phyloP scores from a whole-genome alignment of 2,888 invertebrate species.

The Harpalus rufipes region DNA sequence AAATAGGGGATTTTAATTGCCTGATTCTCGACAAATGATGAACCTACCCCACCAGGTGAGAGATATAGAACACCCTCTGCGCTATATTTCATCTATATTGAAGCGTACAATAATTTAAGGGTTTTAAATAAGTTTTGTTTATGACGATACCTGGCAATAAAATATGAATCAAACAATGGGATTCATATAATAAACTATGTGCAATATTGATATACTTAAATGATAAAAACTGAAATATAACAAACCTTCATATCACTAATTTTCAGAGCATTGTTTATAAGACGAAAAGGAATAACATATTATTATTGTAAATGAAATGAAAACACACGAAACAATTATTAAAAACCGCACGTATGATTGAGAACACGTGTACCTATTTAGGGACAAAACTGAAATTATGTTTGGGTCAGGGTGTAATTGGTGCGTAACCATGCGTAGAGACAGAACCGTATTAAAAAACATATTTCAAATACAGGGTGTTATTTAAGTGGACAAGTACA shows the following conservation, averaged over 20 bases:
- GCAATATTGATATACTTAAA: background rate
- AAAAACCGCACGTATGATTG: slow-evolving; percentile 1
- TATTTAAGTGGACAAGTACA: too few relatives aligned
- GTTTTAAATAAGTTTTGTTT: slow-evolving; percentile 50
- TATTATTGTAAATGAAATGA: slow-evolving; percentile 8
- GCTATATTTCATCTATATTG: slow-evolving; percentile 7
- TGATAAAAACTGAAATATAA: background rate
- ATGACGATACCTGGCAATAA: slow-evolving; percentile 23
- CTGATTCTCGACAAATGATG: slow-evolving; percentile 45
- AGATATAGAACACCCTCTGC: slow-evolving; percentile 29
- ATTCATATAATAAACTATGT: background rate
- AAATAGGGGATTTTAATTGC: slow-evolving; percentile 57
- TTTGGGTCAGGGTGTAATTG: slow-evolving; percentile 16
- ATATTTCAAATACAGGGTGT: too few relatives aligned
- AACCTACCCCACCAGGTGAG: slow-evolving; percentile 33
- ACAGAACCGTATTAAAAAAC: slow-evolving; percentile 28
- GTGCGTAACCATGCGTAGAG: slow-evolving; percentile 27
- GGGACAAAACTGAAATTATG: slow-evolving; percentile 33
- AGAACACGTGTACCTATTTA: slow-evolving; percentile 52
- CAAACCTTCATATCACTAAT: background rate
- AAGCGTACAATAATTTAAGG: slow-evolving; percentile 34
- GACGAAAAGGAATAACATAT: background rate
- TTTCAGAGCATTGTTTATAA: background rate
- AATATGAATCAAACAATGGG: background rate
- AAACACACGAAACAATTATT: slow-evolving; percentile 1